Evolutionary conservation across 2,113 vertebrate species (phyloP).

Genomic region (Crotalus viridis): DNA sequence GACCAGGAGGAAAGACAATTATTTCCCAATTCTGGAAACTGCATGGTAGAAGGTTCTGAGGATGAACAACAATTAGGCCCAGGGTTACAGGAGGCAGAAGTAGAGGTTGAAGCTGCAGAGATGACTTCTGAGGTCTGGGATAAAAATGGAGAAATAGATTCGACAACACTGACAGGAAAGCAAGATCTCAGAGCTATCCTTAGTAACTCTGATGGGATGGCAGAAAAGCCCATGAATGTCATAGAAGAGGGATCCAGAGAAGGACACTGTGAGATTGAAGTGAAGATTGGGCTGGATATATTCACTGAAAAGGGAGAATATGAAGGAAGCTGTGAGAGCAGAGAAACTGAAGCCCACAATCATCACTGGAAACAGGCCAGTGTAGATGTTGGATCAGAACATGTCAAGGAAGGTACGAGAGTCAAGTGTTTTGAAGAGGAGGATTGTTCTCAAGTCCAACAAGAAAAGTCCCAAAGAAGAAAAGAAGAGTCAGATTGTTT

Average conservation of each 20-base stretch:
- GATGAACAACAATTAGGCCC: background rate
- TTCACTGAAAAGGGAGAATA: background rate
- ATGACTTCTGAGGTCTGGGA: background rate
- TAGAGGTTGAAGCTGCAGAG: slow-evolving; percentile 3
- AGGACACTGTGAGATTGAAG: background rate
- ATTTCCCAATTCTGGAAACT: background rate
- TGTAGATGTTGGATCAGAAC: background rate
- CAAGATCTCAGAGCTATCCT: slow-evolving; percentile 19
- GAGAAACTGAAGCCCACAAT: background rate
- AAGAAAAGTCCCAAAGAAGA: background rate
- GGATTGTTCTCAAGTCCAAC: background rate
- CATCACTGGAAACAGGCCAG: too few relatives aligned
- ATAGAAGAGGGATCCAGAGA: background rate
- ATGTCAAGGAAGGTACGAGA: background rate
- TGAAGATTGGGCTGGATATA: background rate
- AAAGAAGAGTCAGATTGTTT: background rate
- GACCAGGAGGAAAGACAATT: background rate
- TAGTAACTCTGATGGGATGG: background rate
- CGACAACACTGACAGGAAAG: background rate
- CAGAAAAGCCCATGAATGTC: slow-evolving; percentile 19
- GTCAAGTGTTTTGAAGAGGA: rapidly evolving
- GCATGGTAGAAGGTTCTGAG: background rate
- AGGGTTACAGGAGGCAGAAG: background rate
- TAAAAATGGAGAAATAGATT: background rate
- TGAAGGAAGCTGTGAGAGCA: background rate